Evolutionary conservation across 2,888 invertebrate species (phyloP).

Genomic region (Clostera curtula): DNA sequence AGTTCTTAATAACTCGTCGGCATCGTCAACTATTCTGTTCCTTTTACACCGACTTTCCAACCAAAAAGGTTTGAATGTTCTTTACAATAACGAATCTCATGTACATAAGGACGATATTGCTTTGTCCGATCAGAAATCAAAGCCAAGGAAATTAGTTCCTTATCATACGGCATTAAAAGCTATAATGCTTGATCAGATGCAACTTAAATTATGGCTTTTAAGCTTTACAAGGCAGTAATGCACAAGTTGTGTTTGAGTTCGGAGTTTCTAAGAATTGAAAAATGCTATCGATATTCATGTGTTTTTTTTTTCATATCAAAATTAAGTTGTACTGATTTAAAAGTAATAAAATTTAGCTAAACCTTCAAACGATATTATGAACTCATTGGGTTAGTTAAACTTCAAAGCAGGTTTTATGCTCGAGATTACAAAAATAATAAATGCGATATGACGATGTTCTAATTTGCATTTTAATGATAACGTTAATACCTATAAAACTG

Average conservation of each 20-base stretch:
- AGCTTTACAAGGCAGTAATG: slow-evolving; percentile 32
- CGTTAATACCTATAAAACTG: no score
- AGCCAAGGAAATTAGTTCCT: slow-evolving; percentile 10
- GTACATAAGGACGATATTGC: slow-evolving; percentile 52
- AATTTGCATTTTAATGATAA: neutral
- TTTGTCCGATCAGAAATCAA: slow-evolving; percentile 24
- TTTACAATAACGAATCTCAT: slow-evolving; percentile 50
- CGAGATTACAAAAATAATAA: no score
- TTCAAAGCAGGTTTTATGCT: neutral
- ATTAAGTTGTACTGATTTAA: slow-evolving; percentile 52
- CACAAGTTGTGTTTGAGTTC: slow-evolving; percentile 52
- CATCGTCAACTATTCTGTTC: slow-evolving; percentile 41
- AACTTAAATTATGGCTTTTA: slow-evolving; percentile 27
- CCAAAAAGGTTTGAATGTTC: slow-evolving; percentile 44
- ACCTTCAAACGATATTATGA: no score
- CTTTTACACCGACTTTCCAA: slow-evolving; percentile 43
- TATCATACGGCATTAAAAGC: slow-evolving; percentile 6
- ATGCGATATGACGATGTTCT: neutral
- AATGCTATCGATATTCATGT: slow-evolving; percentile 41
- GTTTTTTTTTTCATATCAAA: slow-evolving; percentile 35
- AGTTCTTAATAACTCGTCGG: slow-evolving; percentile 14
- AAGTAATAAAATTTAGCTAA: slow-evolving; percentile 32
- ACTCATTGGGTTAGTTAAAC: no score
- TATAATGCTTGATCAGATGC: slow-evolving; percentile 9
- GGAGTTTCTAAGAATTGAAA: slow-evolving; percentile 52